Conservation (phyloP, 2,888 invertebrate genomes). For the Leucoma salicis region DNA sequence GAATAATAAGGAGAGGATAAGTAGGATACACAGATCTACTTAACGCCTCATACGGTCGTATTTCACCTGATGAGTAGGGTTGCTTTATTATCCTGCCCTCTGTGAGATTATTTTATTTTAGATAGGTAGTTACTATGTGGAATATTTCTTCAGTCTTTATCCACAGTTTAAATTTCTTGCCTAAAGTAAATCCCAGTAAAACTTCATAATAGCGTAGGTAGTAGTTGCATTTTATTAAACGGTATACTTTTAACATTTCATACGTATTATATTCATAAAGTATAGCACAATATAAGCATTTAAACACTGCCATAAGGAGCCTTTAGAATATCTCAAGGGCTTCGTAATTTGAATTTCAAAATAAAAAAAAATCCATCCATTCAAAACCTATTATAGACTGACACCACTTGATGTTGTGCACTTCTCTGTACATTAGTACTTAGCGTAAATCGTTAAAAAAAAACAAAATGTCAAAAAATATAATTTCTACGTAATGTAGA, state of each 20-base stretch:
- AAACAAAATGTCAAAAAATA: constrained; percentile 48
- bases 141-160: no score
- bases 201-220: no score
- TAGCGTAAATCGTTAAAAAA: constrained; percentile 59
- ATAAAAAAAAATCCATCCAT: constrained; percentile 72
- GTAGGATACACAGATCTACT: no score
- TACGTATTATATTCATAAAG: constrained; percentile 1
- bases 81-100: no score
- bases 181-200: no score
- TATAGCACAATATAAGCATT: constrained; percentile 17
- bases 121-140: no score
- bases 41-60: no score
- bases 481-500: constrained; percentile 41
- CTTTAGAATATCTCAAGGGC: constrained; percentile 33
- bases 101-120: no score
- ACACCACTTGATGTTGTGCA: constrained; percentile 79
- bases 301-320: constrained; percentile 19
- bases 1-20: no score
- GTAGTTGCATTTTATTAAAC: not conserved
- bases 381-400: constrained; percentile 75
- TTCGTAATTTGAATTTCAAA: constrained; percentile 44
- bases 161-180: no score
- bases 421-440: constrained; percentile 69
- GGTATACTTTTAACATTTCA: constrained; percentile 5
- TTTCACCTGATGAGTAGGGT: no score